Evolutionary conservation across 2,888 invertebrate genomes (phyloP), one percentile per base, ranked within the genome.

Genomic region (Dioctria linearis): DNA sequence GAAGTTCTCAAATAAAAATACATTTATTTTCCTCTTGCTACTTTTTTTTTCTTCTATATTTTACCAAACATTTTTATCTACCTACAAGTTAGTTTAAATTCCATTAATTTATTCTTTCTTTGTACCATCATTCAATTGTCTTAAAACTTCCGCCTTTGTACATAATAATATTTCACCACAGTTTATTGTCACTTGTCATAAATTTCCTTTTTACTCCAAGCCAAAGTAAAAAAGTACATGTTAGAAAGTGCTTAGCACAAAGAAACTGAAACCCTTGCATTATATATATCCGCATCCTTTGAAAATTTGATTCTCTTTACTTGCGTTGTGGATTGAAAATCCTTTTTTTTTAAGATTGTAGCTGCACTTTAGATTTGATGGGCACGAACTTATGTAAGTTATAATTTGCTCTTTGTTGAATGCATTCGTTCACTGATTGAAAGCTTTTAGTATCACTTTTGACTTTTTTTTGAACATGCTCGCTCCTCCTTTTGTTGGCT

Each of bases 381-480:
- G 65, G 40, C 65, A 42, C 42, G n/a, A 42, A 42, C 25, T 65
- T 65, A 65, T 65, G 40, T 40, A 63, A 25, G 25, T 25, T 25
- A 63, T 63, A 65, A 65, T 65, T 65, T 40, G 65, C 65, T 25
- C 42, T 65, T 65, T 65, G 65, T 65, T 25, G 65, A n/a, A 25
- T 40, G 65, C 40, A 65, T 40, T 65, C 65, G 42, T 42, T 65
- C 65, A n/a, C 40, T 65, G 65, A 65, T 65, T 65, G 65, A 65
- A 65, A 65, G 65, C 65, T 65, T 65, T 65, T 65, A 65, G 65
- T 65, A 37, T 65, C 42, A 42, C 65, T 65, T 65, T 65, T 42
- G 40, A 65, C 65, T 65, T 65, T 65, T 11, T 40, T 25, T 25
- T 25, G 25, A 25, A 25, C 25, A 25, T 25, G 25, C 25, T 25